A percentile compares a stretch with the other conserved stretches of the same genome.
Evolutionary conservation across 2,113 vertebrate genomes (phyloP).

Genomic region (Calyptommatus sinebrachiatus): DNA sequence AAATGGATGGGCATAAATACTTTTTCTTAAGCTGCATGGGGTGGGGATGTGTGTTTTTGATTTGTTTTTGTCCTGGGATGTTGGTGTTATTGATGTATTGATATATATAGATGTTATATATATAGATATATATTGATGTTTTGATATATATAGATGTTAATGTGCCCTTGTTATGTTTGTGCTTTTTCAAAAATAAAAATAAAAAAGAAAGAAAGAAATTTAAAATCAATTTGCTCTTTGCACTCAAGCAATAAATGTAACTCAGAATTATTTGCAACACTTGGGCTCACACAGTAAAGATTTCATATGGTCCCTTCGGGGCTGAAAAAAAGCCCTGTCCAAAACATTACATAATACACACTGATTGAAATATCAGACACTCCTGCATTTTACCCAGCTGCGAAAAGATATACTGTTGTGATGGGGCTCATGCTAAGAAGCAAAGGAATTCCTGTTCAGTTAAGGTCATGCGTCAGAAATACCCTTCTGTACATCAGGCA

Average conservation of each 20-base stretch:
- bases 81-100: too few species aligned
- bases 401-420: slow-evolving; percentile 39
- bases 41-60: too few species aligned
- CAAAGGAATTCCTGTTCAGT: slow-evolving; percentile 59
- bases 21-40: too few species aligned
- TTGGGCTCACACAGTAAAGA: neutral
- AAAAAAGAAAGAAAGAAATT: neutral
- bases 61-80: too few species aligned
- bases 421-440: slow-evolving; percentile 56
- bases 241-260: neutral
- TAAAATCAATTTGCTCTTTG: neutral
- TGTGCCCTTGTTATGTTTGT: neutral
- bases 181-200: neutral
- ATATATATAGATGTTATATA: neutral
- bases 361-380: slow-evolving; percentile 29
- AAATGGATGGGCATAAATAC: too few species aligned
- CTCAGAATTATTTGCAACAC: neutral
- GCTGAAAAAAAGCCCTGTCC: neutral
- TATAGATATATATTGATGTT: neutral
- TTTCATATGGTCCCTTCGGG: neutral
- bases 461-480: slow-evolving; percentile 71
- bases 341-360: slow-evolving; percentile 38
- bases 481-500: slow-evolving; percentile 63
- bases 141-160: neutral
- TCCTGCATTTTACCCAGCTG: slow-evolving; percentile 54